Conservation (phyloP, 1,140 invertebrate genomes). For the Scaptomyza graminum region DNA sequence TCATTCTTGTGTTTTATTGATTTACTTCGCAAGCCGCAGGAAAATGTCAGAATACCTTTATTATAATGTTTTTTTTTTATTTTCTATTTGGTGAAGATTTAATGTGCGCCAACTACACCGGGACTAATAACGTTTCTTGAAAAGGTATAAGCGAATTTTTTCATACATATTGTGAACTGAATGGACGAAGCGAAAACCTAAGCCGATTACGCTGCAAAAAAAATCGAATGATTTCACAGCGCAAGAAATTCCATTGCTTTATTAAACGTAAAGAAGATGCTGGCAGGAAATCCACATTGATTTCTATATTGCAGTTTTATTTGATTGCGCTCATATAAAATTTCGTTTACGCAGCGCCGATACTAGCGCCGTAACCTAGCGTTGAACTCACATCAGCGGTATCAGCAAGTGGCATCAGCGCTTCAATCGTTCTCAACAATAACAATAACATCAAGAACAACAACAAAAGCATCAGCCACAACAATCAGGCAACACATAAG, state of each 20-base stretch:
- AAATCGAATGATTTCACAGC: conserved; percentile 69
- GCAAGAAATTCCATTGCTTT: conserved; percentile 68
- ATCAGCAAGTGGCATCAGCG: conserved; percentile 59
- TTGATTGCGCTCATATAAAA: conserved; percentile 76
- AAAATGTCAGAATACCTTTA: no score
- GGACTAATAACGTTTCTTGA: conserved; percentile 23
- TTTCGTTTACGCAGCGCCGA: conserved; percentile 78
- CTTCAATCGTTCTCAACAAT: conserved; percentile 38
- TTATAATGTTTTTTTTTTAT: no score
- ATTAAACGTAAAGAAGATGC: conserved; percentile 37
- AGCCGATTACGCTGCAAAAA: conserved; percentile 69
- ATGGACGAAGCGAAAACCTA: conserved; percentile 40
- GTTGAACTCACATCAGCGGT: conserved; percentile 70
- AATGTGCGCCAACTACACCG: no score
- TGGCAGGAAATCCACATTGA: conserved; percentile 68
- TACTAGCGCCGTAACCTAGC: conserved; percentile 54
- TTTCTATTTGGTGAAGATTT: no score
- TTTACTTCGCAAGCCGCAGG: conserved; percentile 77
- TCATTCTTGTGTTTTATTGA: conserved; percentile 68
- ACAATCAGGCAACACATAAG: conserved; percentile 72
- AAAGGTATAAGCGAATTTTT: conserved; percentile 20
- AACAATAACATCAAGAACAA: conserved; percentile 10
- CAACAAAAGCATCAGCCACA: conserved; percentile 3
- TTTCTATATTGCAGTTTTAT: conserved; percentile 82
- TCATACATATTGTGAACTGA: conserved; percentile 34